These are phyloP conservation scores for Cavia porcellus DNA, from an alignment of 2,113 vertebrate genomes.

Conservation along the genomic window DNA sequence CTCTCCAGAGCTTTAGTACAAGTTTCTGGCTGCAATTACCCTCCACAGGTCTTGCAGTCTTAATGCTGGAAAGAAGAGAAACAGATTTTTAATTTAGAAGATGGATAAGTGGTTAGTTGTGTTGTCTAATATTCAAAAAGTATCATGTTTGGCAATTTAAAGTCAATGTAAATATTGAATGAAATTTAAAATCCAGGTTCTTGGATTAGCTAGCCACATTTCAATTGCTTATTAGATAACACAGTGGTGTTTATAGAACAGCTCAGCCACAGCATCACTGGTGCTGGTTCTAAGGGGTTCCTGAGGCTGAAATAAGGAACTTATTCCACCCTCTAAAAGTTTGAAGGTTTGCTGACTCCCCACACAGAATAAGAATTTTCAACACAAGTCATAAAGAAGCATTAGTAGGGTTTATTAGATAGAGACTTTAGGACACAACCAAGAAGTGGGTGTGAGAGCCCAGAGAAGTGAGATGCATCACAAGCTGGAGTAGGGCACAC, in stretches of 20 bases:
- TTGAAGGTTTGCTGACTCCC: background rate
- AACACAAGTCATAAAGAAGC: background rate
- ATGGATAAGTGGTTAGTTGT: background rate
- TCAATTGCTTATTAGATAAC: background rate
- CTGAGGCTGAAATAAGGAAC: background rate
- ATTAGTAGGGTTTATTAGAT: background rate
- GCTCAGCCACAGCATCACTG: background rate
- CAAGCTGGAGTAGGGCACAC: background rate
- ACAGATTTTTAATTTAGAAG: background rate
- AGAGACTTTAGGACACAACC: background rate
- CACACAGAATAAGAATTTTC: background rate
- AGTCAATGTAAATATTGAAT: background rate
- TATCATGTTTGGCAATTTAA: background rate
- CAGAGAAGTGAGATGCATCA: background rate
- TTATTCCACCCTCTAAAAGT: background rate
- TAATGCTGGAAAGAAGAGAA: background rate
- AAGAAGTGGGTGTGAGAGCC: background rate
- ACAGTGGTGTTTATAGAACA: background rate
- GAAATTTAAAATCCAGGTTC: background rate
- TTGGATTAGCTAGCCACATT: background rate
- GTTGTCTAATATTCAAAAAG: background rate
- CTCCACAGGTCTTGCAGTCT: background rate
- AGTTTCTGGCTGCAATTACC: background rate
- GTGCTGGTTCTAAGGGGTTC: background rate
- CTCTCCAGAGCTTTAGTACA: background rate